Evolutionary conservation across 2,797 vertebrate genomes (phyloP), one percentile per base, ranked within the genome.

Genomic region (Cottoperca gobio): DNA sequence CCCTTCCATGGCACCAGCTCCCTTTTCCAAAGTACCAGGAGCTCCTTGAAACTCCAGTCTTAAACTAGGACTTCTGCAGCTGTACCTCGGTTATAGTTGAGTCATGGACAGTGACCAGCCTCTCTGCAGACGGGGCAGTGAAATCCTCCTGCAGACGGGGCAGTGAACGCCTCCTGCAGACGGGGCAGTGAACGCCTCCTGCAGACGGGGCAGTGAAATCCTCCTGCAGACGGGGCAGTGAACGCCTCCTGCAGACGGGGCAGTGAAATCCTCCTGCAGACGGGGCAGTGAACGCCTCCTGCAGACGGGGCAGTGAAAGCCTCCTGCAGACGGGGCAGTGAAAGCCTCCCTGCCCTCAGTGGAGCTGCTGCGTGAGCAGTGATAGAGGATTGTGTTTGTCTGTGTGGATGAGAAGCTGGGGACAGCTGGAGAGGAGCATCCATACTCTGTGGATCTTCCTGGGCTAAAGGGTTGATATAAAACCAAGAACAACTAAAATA

Each of bases 401-500:
- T 63, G 52, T 14, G n/a, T 60, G 70, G 73, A 71, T 24, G 13
- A 3, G 33, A 46, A 58, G 50, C 54, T 40, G 28, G 16, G 37
- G 57, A 60, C 5, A 48, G 31, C 67, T 5, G 54, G 19, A 59
- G 23, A 59, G 35, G 26, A 72, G 55, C 50, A 14, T 69, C 35
- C 3, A 1, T 2, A 5, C 40, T 64, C 42, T 0, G 17, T 50
- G 43, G 24, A 45, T 59, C 49, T 81, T 70, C 33, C 50, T 19
- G 23, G 23, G 7, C 68, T 73, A 67, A 73, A 72, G 4, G 40
- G 11, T 33, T 65, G 48, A 64, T 35, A 54, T 62, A 2, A 77
- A 35, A 64, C 78, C 57, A 68, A 67, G 19, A 61, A 73, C 5
- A 73, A 68, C 66, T 57, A 54, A 63, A 70, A 45, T 50, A 50